phyloP scores from a whole-genome alignment of 2,888 invertebrate species.

The Loripinus fragilis region DNA sequence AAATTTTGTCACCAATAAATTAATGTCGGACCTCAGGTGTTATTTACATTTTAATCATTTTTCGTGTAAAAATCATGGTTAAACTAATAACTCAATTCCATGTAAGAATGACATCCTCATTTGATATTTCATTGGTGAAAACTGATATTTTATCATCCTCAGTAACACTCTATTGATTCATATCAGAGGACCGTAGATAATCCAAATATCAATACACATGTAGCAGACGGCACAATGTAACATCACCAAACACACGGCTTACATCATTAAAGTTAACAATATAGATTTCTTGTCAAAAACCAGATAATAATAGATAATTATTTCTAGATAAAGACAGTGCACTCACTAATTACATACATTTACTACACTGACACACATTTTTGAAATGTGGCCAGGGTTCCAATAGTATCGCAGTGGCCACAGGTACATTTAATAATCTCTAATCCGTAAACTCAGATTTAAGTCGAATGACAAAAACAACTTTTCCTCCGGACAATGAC shows the following conservation, averaged over 20 bases:
- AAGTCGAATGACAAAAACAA: not conserved
- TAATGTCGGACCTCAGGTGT: not conserved
- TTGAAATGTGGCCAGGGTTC: constrained; percentile 1
- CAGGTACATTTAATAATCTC: not conserved
- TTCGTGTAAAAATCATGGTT: not conserved
- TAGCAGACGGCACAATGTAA: not conserved
- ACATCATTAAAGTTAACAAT: no score
- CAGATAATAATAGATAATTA: constrained; percentile 18
- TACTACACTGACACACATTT: not conserved
- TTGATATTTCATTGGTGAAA: not conserved
- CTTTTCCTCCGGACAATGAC: not conserved
- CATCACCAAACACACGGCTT: not conserved
- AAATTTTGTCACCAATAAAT: not conserved
- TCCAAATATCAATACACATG: not conserved
- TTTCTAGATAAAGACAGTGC: not conserved
- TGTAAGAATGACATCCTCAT: not conserved
- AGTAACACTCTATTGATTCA: not conserved
- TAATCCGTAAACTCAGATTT: not conserved
- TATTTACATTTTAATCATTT: not conserved
- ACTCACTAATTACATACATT: not conserved
- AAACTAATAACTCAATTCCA: not conserved
- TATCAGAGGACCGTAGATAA: not conserved
- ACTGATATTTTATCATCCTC: not conserved
- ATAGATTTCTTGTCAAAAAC: not conserved
- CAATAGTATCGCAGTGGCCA: no score